Evolutionary conservation across 2,888 invertebrate genomes (phyloP).

Genomic region (Parasteatoda lunata): DNA sequence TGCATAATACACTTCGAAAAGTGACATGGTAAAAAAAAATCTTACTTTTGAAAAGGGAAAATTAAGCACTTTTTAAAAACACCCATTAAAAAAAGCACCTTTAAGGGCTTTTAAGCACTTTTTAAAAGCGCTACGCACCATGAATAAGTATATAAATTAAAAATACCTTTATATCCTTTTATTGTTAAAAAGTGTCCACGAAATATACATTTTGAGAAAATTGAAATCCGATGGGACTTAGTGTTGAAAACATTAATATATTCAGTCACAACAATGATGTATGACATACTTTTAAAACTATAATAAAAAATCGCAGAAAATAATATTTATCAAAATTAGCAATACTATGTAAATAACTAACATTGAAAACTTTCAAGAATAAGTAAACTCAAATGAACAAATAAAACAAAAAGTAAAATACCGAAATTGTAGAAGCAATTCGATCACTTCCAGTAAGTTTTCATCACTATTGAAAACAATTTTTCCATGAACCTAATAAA

Average conservation of each 20-base stretch:
- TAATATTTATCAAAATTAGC: background rate
- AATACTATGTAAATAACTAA: background rate
- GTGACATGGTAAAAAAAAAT: too few relatives aligned
- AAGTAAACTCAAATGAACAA: background rate
- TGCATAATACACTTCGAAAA: too few relatives aligned
- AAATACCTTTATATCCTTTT: too few relatives aligned
- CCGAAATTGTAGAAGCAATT: constrained; percentile 19
- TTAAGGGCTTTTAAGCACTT: too few relatives aligned
- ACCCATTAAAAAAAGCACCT: too few relatives aligned
- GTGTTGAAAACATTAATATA: background rate
- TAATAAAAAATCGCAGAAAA: background rate
- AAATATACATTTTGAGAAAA: too few relatives aligned
- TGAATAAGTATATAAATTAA: too few relatives aligned
- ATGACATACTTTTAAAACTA: background rate
- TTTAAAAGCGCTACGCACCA: too few relatives aligned
- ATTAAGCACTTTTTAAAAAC: too few relatives aligned
- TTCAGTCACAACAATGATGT: background rate
- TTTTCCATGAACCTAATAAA: background rate
- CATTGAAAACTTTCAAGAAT: background rate
- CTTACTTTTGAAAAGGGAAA: too few relatives aligned
- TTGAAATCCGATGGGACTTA: too few relatives aligned
- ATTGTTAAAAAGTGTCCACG: too few relatives aligned
- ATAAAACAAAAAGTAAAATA: background rate
- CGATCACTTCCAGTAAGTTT: constrained; percentile 13
- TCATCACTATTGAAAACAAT: constrained; percentile 30